A percentile compares a stretch with the other conserved stretches of the same genome.
Evolutionary conservation across 2,113 vertebrate genomes (phyloP).

Genomic region (Oplegnathus fasciatus): DNA sequence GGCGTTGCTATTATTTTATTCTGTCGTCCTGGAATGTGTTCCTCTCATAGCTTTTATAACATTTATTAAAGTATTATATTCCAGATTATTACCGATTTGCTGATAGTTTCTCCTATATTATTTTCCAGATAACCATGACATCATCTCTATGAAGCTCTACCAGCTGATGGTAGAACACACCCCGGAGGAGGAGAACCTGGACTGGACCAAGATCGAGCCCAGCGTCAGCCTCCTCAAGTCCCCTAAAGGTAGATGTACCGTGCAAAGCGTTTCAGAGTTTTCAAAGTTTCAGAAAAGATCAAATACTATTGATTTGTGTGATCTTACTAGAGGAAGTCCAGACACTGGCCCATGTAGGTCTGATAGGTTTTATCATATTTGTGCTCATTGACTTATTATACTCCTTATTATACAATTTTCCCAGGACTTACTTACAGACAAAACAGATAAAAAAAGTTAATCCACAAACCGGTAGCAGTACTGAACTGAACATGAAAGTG

Average conservation of each 20-base stretch:
- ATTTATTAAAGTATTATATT: not conserved
- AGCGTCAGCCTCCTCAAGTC: constrained; percentile 96
- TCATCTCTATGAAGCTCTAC: constrained; percentile 99
- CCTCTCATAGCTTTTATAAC: not conserved
- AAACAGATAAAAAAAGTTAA: not conserved
- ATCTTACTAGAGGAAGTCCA: not conserved
- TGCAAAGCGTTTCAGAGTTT: not conserved
- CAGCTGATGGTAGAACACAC: constrained; percentile 98
- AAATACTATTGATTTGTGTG: not conserved
- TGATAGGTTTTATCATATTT: too few relatives aligned
- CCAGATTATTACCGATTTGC: not conserved
- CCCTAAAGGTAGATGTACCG: constrained; percentile 89
- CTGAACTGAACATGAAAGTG: not conserved
- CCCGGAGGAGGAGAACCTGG: constrained; percentile 91
- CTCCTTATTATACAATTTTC: too few relatives aligned
- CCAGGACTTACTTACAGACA: not conserved
- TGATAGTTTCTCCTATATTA: not conserved
- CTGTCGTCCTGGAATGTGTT: not conserved
- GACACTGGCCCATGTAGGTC: too few relatives aligned
- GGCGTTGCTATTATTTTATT: not conserved
- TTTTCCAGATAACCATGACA: constrained; percentile 94
- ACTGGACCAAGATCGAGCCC: constrained; percentile 99
- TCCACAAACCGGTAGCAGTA: not conserved
- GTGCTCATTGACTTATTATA: too few relatives aligned
- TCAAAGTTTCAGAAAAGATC: not conserved